A percentile compares a stretch with the other conserved stretches of the same genome.
phyloP scores from a whole-genome alignment of 2,113 vertebrate genomes.

The Ophiodon elongatus region DNA sequence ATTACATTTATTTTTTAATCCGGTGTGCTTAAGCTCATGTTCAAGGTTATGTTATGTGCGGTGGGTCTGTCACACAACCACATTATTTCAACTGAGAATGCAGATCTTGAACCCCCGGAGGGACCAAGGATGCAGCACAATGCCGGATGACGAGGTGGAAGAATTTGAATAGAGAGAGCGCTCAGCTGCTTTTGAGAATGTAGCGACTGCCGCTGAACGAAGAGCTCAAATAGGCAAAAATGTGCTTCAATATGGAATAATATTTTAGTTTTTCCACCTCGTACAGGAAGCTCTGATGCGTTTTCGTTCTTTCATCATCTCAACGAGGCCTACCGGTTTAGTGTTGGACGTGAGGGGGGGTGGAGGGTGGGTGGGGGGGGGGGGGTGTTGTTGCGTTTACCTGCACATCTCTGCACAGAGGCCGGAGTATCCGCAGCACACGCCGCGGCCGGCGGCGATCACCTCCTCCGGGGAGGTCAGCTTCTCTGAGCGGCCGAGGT shows the following conservation, averaged over 20 bases:
- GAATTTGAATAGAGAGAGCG: neutral
- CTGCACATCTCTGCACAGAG: slow-evolving; percentile 88
- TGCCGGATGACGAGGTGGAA: neutral
- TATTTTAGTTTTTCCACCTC: neutral
- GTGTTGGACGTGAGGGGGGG: too few relatives aligned
- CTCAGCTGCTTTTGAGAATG: neutral
- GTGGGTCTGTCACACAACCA: neutral
- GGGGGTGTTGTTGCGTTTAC: slow-evolving; percentile 53
- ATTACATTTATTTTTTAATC: neutral
- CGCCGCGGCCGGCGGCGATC: slow-evolving; percentile 80
- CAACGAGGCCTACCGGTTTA: too few relatives aligned
- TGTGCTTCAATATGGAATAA: neutral
- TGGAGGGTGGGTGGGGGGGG: too few relatives aligned
- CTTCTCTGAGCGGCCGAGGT: slow-evolving; percentile 82
- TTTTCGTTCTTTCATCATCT: neutral
- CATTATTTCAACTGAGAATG: neutral
- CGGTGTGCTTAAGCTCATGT: neutral
- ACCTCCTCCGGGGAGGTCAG: slow-evolving; percentile 83
- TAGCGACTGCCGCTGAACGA: neutral
- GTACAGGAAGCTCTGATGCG: neutral
- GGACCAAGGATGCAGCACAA: slow-evolving; percentile 4
- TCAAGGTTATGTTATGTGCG: neutral
- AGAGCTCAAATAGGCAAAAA: neutral
- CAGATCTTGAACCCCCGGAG: neutral
- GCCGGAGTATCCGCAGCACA: slow-evolving; percentile 85